Base-by-base conservation (phyloP, 2,888 invertebrate species). In the Cabera pusaria region DNA sequence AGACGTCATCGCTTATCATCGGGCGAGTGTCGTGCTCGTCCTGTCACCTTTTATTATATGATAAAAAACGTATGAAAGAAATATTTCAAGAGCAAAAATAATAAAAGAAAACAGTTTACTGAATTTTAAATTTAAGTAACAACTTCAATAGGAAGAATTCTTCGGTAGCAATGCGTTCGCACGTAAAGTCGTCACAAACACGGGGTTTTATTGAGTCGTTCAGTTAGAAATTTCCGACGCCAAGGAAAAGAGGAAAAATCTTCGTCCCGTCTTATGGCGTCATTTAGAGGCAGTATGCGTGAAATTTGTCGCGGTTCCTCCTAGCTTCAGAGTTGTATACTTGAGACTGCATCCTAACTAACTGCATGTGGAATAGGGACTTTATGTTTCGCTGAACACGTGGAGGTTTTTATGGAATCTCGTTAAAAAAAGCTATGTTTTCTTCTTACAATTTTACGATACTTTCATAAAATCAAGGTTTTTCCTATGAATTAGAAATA, bases 271-370 rank as follows among this genome's bases (percentile, higher is more conserved):
- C 80, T 84, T 58, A 64, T 49, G 49, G 57, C 62, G 51, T 65
- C 72, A 68, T 72, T 69, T 61, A 52, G 42, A 67, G 34, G 75
- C 85, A 79, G 65, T 67, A 57, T 43, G 80, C 83, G 84, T 87
- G 80, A 87, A 87, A 87, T 87, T 85, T 64, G 75, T 64, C 75
- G 74, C 71, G 72, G 72, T 74, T 73, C 63, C 63, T 57, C 26
- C 38, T 21, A 32, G 35, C 31, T 18, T 22, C 26, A 11, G 27
- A 19, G 32, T 44, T 39, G 46, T 46, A 19, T 36, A 43, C 48
- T 45, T 19, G 41, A 45, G 39, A 34, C 50, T 65, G 70, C 66
- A 64, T 63, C 52, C 33, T 47, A 45, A 43, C 42, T 56, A 57
- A 59, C 53, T 64, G 61, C 57, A 62, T 45, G 45, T 48, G 56